Base-by-base conservation (phyloP, 2,797 vertebrate genomes). In the Agapornis canus region DNA sequence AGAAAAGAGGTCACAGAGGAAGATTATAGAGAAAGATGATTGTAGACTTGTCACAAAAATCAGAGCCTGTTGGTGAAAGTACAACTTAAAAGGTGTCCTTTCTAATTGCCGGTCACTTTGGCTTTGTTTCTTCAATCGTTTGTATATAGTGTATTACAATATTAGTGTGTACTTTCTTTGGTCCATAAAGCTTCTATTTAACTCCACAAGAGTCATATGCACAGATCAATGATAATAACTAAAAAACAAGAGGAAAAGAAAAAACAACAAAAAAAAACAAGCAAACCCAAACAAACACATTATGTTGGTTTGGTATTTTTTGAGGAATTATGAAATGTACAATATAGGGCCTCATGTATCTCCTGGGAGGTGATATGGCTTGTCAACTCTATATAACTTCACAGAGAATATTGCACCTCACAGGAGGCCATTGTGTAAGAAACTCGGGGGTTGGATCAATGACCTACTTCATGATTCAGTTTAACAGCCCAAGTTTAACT, bases 381-480 rank as follows among this genome's bases (percentile, higher is more conserved):
- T 87, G 29, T 92, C 90, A 96, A 48, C 32, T 84, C 86, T 85
- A 77, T 90, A 84, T 72, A 82, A 82, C 49, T 76, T 90, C 45
- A 63, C 45, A 49, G 60, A 80, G 40, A 89, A 37, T 26, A 32
- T 25, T 64, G 21, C 45, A 47, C 21, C 29, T 86, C 48, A 73
- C 37, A 57, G 70, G 47, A 92, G 40, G 16, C 51, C 63, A 85
- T 9, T 60, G 51, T 79, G 14, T 48, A 51, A 89, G 48, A 79
- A 60, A 92, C 60, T 43, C 31, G 39, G 31, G 73, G 22, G 18
- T 10, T 93, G 75, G 76, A 60, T 90, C 69, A 75, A 64, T 65
- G 89, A 82, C 45, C 49, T 37, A 51, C 29, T 91, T 89, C 82
- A 68, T 42, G 51, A 77, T 73, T 92, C 64, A 69, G 48, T 78